phyloP scores from a whole-genome alignment of 2,888 invertebrate genomes.

The Spilarctia lutea region DNA sequence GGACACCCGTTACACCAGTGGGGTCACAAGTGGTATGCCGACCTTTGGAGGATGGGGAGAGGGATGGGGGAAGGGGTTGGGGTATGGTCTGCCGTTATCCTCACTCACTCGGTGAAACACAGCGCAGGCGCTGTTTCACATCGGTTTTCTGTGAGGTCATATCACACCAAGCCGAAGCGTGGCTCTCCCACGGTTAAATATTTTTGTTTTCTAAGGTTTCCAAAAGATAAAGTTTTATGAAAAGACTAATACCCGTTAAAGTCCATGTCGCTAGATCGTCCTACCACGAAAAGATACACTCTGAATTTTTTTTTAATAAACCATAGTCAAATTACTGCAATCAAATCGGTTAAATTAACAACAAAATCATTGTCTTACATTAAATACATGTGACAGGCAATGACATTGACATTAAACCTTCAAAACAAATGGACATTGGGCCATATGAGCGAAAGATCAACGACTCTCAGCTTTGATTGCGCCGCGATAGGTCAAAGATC shows the following conservation, averaged over 20 bases:
- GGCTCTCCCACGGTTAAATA: too few species aligned
- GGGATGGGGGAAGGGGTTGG: too few species aligned
- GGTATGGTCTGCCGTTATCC: too few species aligned
- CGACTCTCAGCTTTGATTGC: conserved; percentile 17
- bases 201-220: neutral
- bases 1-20: too few species aligned
- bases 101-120: too few species aligned
- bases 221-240: neutral
- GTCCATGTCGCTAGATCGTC: neutral
- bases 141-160: too few species aligned
- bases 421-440: neutral
- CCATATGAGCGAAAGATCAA: conserved; percentile 7
- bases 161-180: too few species aligned
- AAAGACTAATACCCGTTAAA: neutral
- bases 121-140: too few species aligned
- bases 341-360: neutral
- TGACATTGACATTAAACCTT: conserved; percentile 10
- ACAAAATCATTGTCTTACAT: neutral
- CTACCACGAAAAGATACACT: neutral
- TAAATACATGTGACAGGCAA: neutral
- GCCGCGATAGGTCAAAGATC: conserved; percentile 9
- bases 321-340: neutral
- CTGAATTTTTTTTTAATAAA: neutral
- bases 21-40: too few species aligned
- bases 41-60: too few species aligned